Base-by-base conservation (phyloP, 2,888 invertebrate species). In the Drosophila tanythrix region DNA sequence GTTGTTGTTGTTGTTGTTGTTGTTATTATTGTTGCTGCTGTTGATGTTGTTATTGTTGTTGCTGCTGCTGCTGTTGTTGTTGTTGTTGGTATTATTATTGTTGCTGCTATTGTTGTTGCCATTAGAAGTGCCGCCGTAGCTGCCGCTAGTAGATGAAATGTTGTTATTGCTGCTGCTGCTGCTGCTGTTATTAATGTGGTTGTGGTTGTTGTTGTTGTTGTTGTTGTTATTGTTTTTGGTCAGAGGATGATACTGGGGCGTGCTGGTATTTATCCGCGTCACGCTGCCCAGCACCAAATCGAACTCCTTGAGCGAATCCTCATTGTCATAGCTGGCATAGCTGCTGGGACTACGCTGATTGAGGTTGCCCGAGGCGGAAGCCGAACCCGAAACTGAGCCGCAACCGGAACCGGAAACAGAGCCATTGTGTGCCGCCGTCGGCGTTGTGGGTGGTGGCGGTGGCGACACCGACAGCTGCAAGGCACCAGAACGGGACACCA, bases 41-140 rank as follows among this genome's bases (percentile, higher is more conserved):
- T 74, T 83, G 43, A 48, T 62, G 40, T 38, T 66, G 35, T 43
- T 70, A 15, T 21, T 71, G 40, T 29, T 69, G 55, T 33, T 51
- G 91, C 90, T 69, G 74, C 90, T 95, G 96, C 92, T 95, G 95
- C 89, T 94, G 93, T 79, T 94, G 94, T 88, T 93, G 92, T 15
- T 91, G 68, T 75, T 83, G 40, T 51, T 69, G 74, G 91, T 86
- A 33, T 31, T 86, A 40, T 31, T 70, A 18, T 25, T 55, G 48
- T 38, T 68, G 68, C 50, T 51, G 92, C 90, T 69, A 75, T 91
- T 86, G 55, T 27, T 55, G 52, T 52, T 69, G 68, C 52, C 61
- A n/a, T 46, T 25, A 18, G 56, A 52, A 2, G 63, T 46, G 60
- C 50, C 68, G 57, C 55, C 63, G 63, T 70, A 76, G 46, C 70